Conservation (phyloP, 2,797 vertebrate genomes). For the Pipistrellus pygmaeus region DNA sequence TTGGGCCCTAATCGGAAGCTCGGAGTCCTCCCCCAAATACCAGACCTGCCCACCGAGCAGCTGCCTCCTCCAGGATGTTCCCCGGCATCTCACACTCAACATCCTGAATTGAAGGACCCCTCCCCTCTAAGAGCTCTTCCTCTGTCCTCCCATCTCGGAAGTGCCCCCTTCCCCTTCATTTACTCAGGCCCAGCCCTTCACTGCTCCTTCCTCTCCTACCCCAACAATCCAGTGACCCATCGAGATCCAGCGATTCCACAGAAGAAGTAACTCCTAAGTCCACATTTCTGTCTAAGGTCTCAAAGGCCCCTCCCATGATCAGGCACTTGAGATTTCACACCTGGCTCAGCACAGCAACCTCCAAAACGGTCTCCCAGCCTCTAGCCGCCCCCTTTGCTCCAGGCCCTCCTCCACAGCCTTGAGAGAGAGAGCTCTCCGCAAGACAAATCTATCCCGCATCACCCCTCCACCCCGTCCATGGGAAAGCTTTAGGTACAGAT, state of each 20-base stretch:
- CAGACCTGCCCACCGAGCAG: not conserved
- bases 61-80: not conserved
- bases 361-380: not conserved
- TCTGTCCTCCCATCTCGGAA: not conserved
- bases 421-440: too few relatives aligned
- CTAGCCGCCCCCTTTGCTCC: not conserved
- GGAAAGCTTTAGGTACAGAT: not conserved
- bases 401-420: too few relatives aligned
- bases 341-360: not conserved
- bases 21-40: not conserved
- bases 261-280: not conserved
- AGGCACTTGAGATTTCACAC: not conserved
- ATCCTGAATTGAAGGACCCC: not conserved
- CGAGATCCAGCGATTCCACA: not conserved
- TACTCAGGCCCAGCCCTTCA: not conserved
- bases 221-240: not conserved
- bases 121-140: not conserved
- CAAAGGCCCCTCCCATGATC: not conserved
- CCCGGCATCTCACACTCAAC: not conserved
- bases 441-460: not conserved
- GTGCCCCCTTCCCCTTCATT: fast-evolving
- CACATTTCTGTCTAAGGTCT: not conserved
- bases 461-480: too few relatives aligned
- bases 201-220: not conserved
- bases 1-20: not conserved